Percentiles rank a stretch among this genome's conserved stretches.
Evolutionary conservation across 2,888 invertebrate species (phyloP).

Genomic region (Andrena dorsata): DNA sequence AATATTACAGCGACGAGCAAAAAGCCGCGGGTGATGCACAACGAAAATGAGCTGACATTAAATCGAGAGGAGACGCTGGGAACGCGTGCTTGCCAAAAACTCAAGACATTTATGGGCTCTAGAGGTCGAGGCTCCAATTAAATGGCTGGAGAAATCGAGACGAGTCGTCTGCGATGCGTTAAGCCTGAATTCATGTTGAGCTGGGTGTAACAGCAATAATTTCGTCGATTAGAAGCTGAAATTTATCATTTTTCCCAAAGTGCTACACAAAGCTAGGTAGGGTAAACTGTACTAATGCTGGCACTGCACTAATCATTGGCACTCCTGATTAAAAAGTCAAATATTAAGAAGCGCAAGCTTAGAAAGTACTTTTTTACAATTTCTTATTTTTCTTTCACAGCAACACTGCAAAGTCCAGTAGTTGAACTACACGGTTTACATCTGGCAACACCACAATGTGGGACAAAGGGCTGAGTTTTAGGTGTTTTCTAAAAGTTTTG

Average conservation of each 20-base stretch:
- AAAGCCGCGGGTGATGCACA: constrained; percentile 53
- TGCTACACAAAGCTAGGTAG: no score
- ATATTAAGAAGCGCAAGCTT: no score
- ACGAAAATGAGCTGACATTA: constrained; percentile 62
- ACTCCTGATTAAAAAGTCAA: no score
- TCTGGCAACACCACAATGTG: no score
- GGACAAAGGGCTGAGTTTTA: no score
- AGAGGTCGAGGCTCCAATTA: constrained; percentile 50
- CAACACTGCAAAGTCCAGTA: no score
- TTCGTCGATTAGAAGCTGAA: constrained; percentile 30
- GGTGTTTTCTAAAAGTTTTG: no score
- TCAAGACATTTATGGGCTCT: constrained; percentile 52
- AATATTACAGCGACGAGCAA: constrained; percentile 67
- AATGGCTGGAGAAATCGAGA: constrained; percentile 47
- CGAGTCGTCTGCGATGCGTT: constrained; percentile 33
- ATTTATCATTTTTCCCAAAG: neutral
- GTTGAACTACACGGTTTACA: no score
- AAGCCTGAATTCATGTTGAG: constrained; percentile 14
- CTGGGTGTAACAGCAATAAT: constrained; percentile 21
- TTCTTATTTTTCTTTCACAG: no score
- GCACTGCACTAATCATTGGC: no score
- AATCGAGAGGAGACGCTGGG: constrained; percentile 38
- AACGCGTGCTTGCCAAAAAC: constrained; percentile 49
- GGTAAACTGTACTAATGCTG: no score
- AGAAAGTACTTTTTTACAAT: no score